These are phyloP conservation scores for Potorous gilbertii DNA, from an alignment of 2,797 vertebrate species.

Conservation along the genomic window DNA sequence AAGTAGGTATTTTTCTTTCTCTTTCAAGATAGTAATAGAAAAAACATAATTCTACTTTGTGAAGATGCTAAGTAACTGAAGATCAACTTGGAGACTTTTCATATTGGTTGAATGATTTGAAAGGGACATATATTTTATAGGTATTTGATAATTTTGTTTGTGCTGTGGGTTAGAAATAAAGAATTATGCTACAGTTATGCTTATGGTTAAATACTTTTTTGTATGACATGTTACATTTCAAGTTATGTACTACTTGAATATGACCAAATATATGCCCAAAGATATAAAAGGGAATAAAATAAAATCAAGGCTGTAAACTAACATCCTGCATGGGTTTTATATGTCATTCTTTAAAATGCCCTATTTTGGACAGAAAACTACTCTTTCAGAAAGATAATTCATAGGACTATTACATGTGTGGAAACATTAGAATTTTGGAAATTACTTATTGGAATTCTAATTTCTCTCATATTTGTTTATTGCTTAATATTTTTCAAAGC, in stretches of 20 bases:
- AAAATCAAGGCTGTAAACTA: slow-evolving; percentile 30
- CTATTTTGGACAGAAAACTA: slow-evolving; percentile 47
- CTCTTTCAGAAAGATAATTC: slow-evolving; percentile 34
- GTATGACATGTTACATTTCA: neutral
- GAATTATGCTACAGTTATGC: slow-evolving; percentile 7
- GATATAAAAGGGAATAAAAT: slow-evolving; percentile 32
- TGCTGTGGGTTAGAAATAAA: slow-evolving; percentile 29
- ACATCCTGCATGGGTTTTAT: slow-evolving; percentile 34
- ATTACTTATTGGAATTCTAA: neutral
- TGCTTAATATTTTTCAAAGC: neutral
- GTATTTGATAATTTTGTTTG: neutral
- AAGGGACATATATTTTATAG: slow-evolving; percentile 33
- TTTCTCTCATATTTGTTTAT: neutral
- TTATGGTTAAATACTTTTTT: neutral
- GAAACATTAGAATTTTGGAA: neutral
- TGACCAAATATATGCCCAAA: neutral
- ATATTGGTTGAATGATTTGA: slow-evolving; percentile 2
- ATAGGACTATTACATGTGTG: neutral
- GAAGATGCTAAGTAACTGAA: neutral
- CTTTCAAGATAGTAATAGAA: slow-evolving; percentile 37
- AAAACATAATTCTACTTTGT: slow-evolving; percentile 18
- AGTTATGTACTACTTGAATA: slow-evolving; percentile 41
- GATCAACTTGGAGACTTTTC: slow-evolving; percentile 19
- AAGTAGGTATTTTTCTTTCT: slow-evolving; percentile 88
- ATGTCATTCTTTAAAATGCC: neutral